Base-by-base conservation (phyloP, 2,113 vertebrate species). In the Rallus limicola region DNA sequence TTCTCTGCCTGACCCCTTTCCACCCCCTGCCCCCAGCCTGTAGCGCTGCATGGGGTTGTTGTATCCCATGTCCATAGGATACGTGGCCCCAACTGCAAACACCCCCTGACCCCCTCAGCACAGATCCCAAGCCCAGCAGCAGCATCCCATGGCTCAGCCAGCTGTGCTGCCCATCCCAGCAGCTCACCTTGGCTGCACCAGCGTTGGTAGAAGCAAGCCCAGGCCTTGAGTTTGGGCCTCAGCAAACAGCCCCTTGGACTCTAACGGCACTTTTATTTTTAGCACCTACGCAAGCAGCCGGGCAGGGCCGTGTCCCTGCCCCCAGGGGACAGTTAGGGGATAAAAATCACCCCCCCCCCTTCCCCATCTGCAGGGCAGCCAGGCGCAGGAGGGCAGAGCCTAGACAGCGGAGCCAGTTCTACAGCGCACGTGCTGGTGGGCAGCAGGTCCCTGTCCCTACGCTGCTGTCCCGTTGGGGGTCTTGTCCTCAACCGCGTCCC, bases 401-500 rank as follows among this genome's bases (percentile, higher is more conserved):
- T 48, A 46, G 82, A 36, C 62, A 89, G 90, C 92, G 46, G 85
- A 46, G 85, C 63, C 14, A 13, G 36, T 25, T 59, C 5, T 31
- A 84, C 77, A 86, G 72, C n/a, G 3, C 90, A 1, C 0, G 26
- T 13, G 19, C 14, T 33, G 9, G 2, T 5, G 3, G 12, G 24
- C 50, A 21, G 36, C 97, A 25, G n/a, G 53, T 40, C 76, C 6
- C 2, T 23, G 17, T 6, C 60, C 87, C 48, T 88, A 93, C 0
- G 91, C 95, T 1, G 69, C 78, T 0, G 62, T 90, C 44, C 96
- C 94, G 0, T 96, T 97, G 88, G 68, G 88, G 68, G 93, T 90
- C 92, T 82, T 90, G 60, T 96, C 94, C 60, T 93, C 95, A 1
- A 95, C 95, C 8, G 95, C 97, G 5, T 98, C 98, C 36, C 98